Evolutionary conservation across 2,797 vertebrate genomes (phyloP).

Genomic region (Lutjanus campechanus): DNA sequence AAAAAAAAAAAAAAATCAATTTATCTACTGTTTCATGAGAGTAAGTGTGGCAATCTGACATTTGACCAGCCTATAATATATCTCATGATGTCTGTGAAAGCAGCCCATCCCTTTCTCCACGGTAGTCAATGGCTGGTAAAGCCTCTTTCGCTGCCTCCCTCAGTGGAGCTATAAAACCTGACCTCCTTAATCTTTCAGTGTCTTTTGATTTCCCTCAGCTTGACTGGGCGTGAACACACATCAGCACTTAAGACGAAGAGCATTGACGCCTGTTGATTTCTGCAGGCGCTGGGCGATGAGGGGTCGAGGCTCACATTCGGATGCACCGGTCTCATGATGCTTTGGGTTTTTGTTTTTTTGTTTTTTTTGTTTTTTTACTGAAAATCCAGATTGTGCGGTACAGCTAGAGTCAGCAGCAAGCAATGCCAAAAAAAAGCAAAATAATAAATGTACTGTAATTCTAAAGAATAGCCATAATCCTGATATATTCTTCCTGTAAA

Average conservation of each 20-base stretch:
- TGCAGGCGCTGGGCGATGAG: constrained; percentile 31
- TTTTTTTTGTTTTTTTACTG: not conserved
- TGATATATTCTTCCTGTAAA: not conserved
- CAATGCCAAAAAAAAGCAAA: not conserved
- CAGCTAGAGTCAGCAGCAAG: not conserved
- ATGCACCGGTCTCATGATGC: not conserved
- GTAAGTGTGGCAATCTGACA: constrained; percentile 7
- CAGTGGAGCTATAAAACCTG: constrained; percentile 67
- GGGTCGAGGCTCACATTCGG: not conserved
- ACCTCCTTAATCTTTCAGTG: constrained; percentile 79
- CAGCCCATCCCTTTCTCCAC: constrained; percentile 54
- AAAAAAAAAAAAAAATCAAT: too few relatives aligned
- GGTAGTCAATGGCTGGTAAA: constrained; percentile 58
- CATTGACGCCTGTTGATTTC: constrained; percentile 62
- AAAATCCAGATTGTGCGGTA: not conserved
- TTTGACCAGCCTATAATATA: constrained; percentile 9
- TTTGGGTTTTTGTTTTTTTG: too few relatives aligned
- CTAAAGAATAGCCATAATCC: not conserved
- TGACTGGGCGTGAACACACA: constrained; percentile 71
- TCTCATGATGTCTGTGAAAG: constrained; percentile 22
- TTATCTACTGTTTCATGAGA: not conserved
- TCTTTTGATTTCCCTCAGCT: constrained; percentile 75
- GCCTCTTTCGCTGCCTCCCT: constrained; percentile 45
- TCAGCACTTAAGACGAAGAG: constrained; percentile 58
- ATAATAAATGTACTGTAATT: not conserved